Conservation (phyloP, 2,888 invertebrate species). For the Phyto melanocephala region DNA sequence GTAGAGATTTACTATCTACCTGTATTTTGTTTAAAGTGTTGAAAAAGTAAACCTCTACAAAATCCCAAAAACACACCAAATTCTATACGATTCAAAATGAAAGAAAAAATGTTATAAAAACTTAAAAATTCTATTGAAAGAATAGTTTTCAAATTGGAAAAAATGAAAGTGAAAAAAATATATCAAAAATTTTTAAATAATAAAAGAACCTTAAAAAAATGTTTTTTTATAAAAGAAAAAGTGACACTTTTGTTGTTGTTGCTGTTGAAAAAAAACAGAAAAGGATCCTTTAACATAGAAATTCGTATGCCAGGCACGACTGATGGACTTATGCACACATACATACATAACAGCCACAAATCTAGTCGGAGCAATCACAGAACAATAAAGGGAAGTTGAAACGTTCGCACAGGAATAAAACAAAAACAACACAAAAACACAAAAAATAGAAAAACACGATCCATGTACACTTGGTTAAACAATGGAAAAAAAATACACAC, state of each 20-base stretch:
- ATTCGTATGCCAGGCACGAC: slow-evolving; percentile 23
- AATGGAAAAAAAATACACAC: background rate
- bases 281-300: slow-evolving; percentile 29
- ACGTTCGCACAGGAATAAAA: slow-evolving; percentile 22
- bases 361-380: background rate
- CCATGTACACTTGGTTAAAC: slow-evolving; percentile 35
- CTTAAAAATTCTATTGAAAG: slow-evolving; percentile 8
- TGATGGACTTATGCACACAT: background rate
- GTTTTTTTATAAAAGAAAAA: slow-evolving; percentile 1
- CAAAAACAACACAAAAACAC: slow-evolving; percentile 10
- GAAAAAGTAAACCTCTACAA: too few species aligned
- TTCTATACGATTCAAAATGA: background rate
- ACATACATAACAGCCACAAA: background rate
- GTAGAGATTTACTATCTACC: too few species aligned
- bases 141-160: slow-evolving; percentile 3
- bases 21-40: too few species aligned
- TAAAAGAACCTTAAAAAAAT: slow-evolving; percentile 32
- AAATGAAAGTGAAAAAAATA: slow-evolving; percentile 18
- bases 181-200: slow-evolving; percentile 1
- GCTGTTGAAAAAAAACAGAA: slow-evolving; percentile 14
- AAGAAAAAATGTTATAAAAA: slow-evolving; percentile 11
- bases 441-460: background rate
- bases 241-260: slow-evolving; percentile 31
- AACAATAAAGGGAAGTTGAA: slow-evolving; percentile 27
- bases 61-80: too few species aligned